Evolutionary conservation across 2,888 invertebrate genomes (phyloP).

Genomic region (Neria commutata): DNA sequence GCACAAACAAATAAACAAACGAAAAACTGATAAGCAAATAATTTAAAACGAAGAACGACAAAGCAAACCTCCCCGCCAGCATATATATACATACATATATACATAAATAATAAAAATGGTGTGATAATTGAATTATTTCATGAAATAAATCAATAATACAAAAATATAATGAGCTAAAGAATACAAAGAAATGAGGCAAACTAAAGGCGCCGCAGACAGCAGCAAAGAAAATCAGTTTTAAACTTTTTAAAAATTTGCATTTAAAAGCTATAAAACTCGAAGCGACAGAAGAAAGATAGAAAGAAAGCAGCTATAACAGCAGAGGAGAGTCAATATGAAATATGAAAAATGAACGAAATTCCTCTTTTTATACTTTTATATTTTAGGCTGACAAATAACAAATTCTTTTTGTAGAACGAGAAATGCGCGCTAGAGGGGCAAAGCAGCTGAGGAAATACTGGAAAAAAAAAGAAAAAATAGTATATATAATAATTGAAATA

Average conservation of each 20-base stretch:
- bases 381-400: constrained; percentile 23
- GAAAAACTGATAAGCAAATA: constrained; percentile 5
- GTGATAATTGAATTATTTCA: constrained; percentile 50
- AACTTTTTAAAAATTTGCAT: constrained; percentile 16
- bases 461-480: constrained; percentile 10
- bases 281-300: constrained; percentile 2
- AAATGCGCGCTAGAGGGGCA: too few relatives aligned
- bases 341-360: constrained; percentile 21
- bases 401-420: constrained; percentile 17
- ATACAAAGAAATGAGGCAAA: background rate
- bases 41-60: constrained; percentile 27
- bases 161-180: background rate
- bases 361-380: constrained; percentile 42
- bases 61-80: constrained; percentile 58
- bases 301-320: background rate
- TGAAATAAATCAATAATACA: constrained; percentile 16
- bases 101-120: too few relatives aligned
- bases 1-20: background rate
- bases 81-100: too few relatives aligned
- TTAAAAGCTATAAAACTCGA: background rate
- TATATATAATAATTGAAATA: background rate
- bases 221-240: constrained; percentile 8
- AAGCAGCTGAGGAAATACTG: background rate
- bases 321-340: background rate
- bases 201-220: background rate